Conservation (phyloP, 2,888 invertebrate genomes). For the Thera obeliscata region DNA sequence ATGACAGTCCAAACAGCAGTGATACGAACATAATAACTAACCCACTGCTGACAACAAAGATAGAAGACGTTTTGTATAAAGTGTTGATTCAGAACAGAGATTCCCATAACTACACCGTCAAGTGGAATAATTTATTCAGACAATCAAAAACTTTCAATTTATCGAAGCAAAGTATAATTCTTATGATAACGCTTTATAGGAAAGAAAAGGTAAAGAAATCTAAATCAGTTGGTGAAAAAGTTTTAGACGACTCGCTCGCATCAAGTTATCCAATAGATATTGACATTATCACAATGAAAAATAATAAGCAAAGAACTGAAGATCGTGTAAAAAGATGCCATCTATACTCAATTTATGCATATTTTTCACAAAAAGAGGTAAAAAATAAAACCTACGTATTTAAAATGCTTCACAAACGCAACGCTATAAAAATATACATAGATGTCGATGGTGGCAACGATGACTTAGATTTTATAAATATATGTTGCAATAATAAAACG, state of each 20-base stretch:
- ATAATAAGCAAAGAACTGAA: constrained; percentile 3
- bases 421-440: constrained; percentile 65
- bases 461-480: constrained; percentile 52
- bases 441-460: constrained; percentile 52
- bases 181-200: constrained; percentile 63
- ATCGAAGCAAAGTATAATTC: constrained; percentile 54
- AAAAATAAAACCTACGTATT: constrained; percentile 59
- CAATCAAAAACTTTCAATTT: constrained; percentile 40
- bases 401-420: constrained; percentile 58
- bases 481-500: constrained; percentile 54
- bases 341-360: constrained; percentile 62
- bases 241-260: constrained; percentile 51
- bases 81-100: constrained; percentile 58
- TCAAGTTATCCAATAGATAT: constrained; percentile 58
- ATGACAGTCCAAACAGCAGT: constrained; percentile 38
- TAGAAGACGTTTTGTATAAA: constrained; percentile 56
- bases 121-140: constrained; percentile 57
- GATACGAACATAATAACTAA: constrained; percentile 26
- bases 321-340: constrained; percentile 52
- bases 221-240: constrained; percentile 40
- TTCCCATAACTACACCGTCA: constrained; percentile 62
- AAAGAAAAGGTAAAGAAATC: constrained; percentile 31
- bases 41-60: constrained; percentile 26
- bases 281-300: constrained; percentile 52
- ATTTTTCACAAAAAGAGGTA: constrained; percentile 57